phyloP scores from a whole-genome alignment of 2,888 invertebrate species.

The Axea sp. region DNA sequence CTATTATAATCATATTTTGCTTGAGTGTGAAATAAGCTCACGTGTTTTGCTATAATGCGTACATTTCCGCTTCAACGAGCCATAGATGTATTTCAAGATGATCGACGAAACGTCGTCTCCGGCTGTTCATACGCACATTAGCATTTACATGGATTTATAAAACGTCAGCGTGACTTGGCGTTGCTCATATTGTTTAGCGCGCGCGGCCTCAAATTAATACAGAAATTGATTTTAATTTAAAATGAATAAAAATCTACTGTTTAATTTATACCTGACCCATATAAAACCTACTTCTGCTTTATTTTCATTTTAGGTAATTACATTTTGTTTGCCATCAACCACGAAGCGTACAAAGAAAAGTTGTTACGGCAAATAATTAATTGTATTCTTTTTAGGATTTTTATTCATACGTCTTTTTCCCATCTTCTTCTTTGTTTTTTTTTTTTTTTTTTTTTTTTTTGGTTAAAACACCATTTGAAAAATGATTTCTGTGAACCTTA shows the following conservation, averaged over 20 bases:
- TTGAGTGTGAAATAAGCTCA: slow-evolving; percentile 56
- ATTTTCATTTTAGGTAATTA: slow-evolving; percentile 7
- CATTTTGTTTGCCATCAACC: too few species aligned
- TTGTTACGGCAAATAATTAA: too few species aligned
- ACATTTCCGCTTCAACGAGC: slow-evolving; percentile 43
- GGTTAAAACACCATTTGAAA: too few species aligned
- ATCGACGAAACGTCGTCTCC: slow-evolving; percentile 56
- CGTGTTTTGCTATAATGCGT: slow-evolving; percentile 52
- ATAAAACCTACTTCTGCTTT: neutral
- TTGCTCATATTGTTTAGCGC: slow-evolving; percentile 15
- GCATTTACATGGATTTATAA: slow-evolving; percentile 57
- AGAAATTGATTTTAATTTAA: slow-evolving; percentile 13
- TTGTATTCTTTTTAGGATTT: too few species aligned
- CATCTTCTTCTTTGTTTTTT: too few species aligned
- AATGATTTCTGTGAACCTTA: too few species aligned
- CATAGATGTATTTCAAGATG: slow-evolving; percentile 55
- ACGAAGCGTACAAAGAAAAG: too few species aligned
- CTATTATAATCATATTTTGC: slow-evolving; percentile 47
- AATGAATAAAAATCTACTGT: neutral
- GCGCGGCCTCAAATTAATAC: slow-evolving; percentile 13
- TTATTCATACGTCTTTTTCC: too few species aligned
- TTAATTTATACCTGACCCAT: slow-evolving; percentile 18
- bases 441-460: too few species aligned
- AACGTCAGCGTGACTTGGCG: slow-evolving; percentile 39
- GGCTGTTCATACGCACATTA: slow-evolving; percentile 54